Evolutionary conservation across 30 jellyfish, hydroid and myxozoan genomes (phyloP).

Genomic region (Sanderia malayensis): DNA sequence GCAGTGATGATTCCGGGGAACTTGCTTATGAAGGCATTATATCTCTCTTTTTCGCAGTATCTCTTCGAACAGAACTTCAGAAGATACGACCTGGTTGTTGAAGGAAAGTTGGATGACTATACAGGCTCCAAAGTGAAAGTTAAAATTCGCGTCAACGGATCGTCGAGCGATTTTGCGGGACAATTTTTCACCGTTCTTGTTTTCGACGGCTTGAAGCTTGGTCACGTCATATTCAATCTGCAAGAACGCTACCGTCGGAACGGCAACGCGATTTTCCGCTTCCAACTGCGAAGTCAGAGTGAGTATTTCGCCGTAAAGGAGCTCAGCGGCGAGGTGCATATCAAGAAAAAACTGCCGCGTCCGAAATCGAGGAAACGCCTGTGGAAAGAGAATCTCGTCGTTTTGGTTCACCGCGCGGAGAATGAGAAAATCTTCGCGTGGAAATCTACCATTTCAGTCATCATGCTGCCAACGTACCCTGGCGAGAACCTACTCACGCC

Average conservation of each 20-base stretch:
- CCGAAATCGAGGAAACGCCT: conserved; percentile 4
- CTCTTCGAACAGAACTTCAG: conserved; percentile 31
- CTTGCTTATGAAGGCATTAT: too few relatives aligned
- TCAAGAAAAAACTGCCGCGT: conserved; percentile 30
- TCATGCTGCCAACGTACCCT: conserved; percentile 73
- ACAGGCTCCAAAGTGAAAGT: conserved; percentile 57
- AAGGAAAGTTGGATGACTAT: conserved; percentile 64
- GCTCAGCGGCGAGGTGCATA: conserved; percentile 39
- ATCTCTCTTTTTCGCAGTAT: conserved; percentile 25
- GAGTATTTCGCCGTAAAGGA: conserved; percentile 51
- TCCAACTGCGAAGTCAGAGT: conserved; percentile 20
- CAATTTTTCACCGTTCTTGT: conserved; percentile 62
- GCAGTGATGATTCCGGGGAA: too few relatives aligned
- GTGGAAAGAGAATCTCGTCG: conserved; percentile 47
- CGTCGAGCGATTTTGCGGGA: conserved; percentile 46
- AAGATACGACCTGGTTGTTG: conserved; percentile 51
- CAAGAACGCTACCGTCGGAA: conserved; percentile 56
- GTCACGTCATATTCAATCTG: conserved; percentile 60
- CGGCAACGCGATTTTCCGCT: conserved; percentile 26
- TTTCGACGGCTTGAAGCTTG: conserved; percentile 44
- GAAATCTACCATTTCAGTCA: conserved; percentile 45
- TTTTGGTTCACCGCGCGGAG: conserved; percentile 39
- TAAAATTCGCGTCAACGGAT: conserved; percentile 42
- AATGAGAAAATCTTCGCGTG: conserved; percentile 26
- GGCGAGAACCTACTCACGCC: conserved; percentile 73